phyloP scores from a whole-genome alignment of 30 jellyfish, hydroid and myxozoan genomes.

The Pelagia noctiluca region DNA sequence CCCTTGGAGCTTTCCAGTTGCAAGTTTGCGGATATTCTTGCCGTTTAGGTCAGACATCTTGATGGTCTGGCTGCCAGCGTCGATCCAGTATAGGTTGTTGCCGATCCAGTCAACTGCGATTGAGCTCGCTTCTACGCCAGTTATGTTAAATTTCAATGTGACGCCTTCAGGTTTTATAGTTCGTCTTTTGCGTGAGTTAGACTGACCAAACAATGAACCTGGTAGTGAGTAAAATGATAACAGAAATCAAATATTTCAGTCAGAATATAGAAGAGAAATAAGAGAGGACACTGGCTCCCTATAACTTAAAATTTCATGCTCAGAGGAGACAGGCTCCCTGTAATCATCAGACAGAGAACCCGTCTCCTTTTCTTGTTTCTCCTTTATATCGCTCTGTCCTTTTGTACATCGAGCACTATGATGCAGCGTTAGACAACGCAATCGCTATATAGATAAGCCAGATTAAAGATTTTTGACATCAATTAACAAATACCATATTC shows the following conservation, averaged over 20 bases:
- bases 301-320: background rate
- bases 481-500: no score
- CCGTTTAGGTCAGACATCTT: constrained; percentile 84
- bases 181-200: constrained; percentile 24
- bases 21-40: constrained; percentile 25
- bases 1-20: constrained; percentile 7
- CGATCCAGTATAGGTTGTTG: constrained; percentile 86
- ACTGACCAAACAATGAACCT: background rate
- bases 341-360: no score
- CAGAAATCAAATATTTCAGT: background rate
- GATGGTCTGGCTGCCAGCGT: constrained; percentile 57
- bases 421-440: no score
- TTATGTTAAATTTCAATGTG: background rate
- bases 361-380: background rate
- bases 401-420: no score
- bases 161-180: constrained; percentile 41
- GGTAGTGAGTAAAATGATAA: background rate
- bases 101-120: constrained; percentile 96
- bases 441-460: no score
- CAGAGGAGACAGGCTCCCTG: no score
- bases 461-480: no score
- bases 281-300: background rate
- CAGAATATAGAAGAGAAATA: background rate
- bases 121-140: constrained; percentile 68
- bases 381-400: background rate